phyloP scores from a whole-genome alignment of 2,888 invertebrate species.

The Platycnemis pennipes region DNA sequence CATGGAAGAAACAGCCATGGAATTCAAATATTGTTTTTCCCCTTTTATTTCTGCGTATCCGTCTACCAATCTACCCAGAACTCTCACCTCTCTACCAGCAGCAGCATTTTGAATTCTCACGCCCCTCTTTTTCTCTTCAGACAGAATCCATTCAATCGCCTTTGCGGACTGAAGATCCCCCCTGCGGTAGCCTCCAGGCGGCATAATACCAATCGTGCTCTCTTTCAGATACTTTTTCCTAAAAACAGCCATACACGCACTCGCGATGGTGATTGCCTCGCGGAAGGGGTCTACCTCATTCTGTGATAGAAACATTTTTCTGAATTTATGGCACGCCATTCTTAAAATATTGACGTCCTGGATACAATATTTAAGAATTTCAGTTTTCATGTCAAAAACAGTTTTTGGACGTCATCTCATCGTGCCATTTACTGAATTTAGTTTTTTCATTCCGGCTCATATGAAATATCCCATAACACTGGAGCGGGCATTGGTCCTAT shows the following conservation, averaged over 20 bases:
- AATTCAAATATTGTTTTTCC: too few species aligned
- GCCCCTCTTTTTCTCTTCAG: neutral
- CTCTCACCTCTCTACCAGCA: constrained; percentile 70
- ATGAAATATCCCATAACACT: neutral
- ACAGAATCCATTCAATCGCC: constrained; percentile 44
- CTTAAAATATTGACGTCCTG: constrained; percentile 30
- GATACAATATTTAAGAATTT: neutral
- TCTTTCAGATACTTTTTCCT: constrained; percentile 41
- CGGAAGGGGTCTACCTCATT: constrained; percentile 63
- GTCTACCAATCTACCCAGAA: too few species aligned
- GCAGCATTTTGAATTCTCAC: constrained; percentile 33
- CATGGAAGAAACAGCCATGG: too few species aligned
- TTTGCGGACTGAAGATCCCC: constrained; percentile 43
- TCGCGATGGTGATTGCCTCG: constrained; percentile 69
- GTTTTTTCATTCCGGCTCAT: neutral
- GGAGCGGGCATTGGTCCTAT: neutral
- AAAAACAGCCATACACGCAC: constrained; percentile 68
- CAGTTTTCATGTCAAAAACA: neutral
- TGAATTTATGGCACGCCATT: neutral
- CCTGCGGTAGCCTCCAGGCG: constrained; percentile 68
- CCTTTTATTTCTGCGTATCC: too few species aligned
- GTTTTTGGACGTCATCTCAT: neutral
- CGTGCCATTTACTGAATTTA: neutral
- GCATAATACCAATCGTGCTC: constrained; percentile 68
- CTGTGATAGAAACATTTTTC: neutral